Conservation (phyloP, 2,797 vertebrate species). For the Poecile montanus region DNA sequence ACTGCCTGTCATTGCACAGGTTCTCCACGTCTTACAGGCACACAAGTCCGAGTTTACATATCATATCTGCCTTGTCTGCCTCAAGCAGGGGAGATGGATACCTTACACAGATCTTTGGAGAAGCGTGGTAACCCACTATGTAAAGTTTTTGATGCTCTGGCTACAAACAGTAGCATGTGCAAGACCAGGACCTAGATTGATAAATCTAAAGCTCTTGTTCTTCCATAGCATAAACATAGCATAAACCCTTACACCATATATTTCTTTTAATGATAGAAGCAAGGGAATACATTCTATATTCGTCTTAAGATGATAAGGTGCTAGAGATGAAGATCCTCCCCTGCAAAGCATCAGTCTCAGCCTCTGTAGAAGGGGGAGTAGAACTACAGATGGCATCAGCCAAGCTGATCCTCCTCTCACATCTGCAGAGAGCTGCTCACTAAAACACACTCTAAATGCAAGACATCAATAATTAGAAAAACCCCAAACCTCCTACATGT, state of each 20-base stretch:
- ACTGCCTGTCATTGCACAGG: background rate
- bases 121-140: background rate
- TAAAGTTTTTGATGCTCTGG: background rate
- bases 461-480: background rate
- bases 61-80: background rate
- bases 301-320: background rate
- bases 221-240: background rate
- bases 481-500: background rate
- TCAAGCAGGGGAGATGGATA: background rate
- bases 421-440: background rate
- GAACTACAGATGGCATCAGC: background rate
- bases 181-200: background rate
- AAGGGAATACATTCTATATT: background rate
- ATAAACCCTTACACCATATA: background rate
- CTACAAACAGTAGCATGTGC: background rate
- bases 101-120: background rate
- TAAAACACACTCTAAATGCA: background rate
- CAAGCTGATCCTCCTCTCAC: background rate
- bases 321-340: background rate
- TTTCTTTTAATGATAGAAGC: background rate
- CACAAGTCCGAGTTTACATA: rapidly evolving
- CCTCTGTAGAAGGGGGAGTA: background rate
- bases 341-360: background rate
- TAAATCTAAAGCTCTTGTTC: background rate
- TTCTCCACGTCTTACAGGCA: background rate